Percentiles rank a stretch among this genome's conserved stretches.
These are phyloP conservation scores for Leucophenga varia DNA, from an alignment of 1,140 invertebrate genomes.

Conservation along the genomic window DNA sequence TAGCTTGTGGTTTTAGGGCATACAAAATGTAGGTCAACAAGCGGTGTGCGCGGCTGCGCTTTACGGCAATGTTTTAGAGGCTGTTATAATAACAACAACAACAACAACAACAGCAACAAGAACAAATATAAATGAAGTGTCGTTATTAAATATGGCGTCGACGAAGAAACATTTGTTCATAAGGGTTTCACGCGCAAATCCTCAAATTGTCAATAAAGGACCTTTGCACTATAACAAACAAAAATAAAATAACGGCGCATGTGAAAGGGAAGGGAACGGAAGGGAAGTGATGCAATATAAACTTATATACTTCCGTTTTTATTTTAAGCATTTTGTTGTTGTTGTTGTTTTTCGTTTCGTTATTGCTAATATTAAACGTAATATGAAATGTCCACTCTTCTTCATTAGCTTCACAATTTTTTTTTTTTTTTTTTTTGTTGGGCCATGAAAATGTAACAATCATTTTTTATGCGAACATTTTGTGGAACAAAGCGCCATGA, in stretches of 20 bases:
- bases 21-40: too few relatives aligned
- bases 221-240: not conserved
- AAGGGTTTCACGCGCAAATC: conserved; percentile 51
- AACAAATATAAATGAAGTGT: conserved; percentile 6
- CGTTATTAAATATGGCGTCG: not conserved
- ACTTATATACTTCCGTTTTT: too few relatives aligned
- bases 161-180: conserved; percentile 24
- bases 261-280: too few relatives aligned
- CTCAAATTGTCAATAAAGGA: conserved; percentile 53
- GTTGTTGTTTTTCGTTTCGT: conserved; percentile 23
- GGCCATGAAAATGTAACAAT: conserved; percentile 21
- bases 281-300: too few relatives aligned
- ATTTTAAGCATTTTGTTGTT: too few relatives aligned
- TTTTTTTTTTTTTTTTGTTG: too few relatives aligned
- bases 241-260: too few relatives aligned
- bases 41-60: too few relatives aligned
- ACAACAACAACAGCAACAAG: conserved; percentile 7
- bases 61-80: too few relatives aligned
- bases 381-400: conserved; percentile 36
- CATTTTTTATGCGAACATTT: conserved; percentile 48
- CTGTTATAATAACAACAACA: not conserved
- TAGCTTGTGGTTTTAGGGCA: too few relatives aligned
- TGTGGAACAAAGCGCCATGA: conserved; percentile 10
- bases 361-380: conserved; percentile 26
- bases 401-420: conserved; percentile 40